A percentile compares a stretch with the other conserved stretches of the same genome.
These are phyloP conservation scores for Protobothrops flavoviridis DNA, from an alignment of 2,113 vertebrate species.

Conservation along the genomic window DNA sequence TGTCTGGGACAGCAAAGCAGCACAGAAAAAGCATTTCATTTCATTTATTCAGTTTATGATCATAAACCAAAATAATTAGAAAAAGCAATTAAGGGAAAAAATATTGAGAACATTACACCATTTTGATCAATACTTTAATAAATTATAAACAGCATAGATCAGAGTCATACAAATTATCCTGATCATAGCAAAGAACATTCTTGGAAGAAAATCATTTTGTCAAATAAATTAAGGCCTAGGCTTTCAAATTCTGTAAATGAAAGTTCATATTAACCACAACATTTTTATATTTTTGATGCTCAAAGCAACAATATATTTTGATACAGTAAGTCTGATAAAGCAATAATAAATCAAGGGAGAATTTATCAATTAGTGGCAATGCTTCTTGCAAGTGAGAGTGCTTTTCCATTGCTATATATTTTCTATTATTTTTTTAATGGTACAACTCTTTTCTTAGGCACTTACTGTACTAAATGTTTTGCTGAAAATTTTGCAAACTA, in stretches of 20 bases:
- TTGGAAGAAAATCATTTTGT: background rate
- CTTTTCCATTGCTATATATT: background rate
- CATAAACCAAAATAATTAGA: background rate
- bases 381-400: background rate
- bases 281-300: background rate
- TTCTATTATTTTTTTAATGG: background rate
- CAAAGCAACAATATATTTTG: background rate
- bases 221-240: background rate
- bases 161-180: background rate
- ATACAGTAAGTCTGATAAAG: background rate
- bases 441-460: background rate
- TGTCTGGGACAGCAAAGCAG: background rate
- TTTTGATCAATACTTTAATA: constrained; percentile 11
- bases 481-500: background rate
- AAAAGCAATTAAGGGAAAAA: background rate
- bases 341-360: background rate
- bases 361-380: background rate
- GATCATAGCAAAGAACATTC: background rate
- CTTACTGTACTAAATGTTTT: background rate
- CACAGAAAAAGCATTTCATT: background rate
- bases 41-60: background rate
- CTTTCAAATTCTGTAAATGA: background rate
- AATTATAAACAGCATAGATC: constrained; percentile 7
- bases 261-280: background rate
- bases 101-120: background rate